Conservation (phyloP, 2,797 vertebrate genomes). For the Chelmon rostratus region DNA sequence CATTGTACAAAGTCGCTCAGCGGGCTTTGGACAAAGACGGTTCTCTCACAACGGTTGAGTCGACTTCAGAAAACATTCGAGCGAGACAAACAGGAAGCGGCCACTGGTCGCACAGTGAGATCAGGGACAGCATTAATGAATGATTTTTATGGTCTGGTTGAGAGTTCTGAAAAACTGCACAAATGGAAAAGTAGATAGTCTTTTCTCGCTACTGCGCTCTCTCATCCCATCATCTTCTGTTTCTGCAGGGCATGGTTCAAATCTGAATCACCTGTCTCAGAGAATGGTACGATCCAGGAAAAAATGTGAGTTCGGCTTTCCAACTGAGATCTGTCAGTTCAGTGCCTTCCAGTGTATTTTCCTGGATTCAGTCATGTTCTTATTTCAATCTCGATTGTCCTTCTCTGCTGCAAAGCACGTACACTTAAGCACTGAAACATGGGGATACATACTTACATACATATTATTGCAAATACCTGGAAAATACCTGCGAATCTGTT, state of each 20-base stretch:
- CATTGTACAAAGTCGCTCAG: conserved; percentile 30
- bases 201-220: background rate
- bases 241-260: background rate
- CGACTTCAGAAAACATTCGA: conserved; percentile 16
- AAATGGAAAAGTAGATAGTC: background rate
- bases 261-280: background rate
- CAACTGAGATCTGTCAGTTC: background rate
- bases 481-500: no score
- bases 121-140: conserved; percentile 13
- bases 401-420: background rate
- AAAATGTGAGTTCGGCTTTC: background rate
- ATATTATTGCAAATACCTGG: no score
- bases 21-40: conserved; percentile 17
- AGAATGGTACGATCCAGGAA: background rate
- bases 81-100: background rate
- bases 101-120: background rate
- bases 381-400: background rate
- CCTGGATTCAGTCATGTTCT: background rate
- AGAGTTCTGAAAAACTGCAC: conserved; percentile 6
- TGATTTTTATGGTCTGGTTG: background rate
- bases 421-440: background rate
- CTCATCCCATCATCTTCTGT: background rate
- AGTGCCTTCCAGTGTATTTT: background rate
- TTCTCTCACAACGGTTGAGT: conserved; percentile 22
- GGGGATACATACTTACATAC: background rate